Base-by-base conservation (phyloP, 2,888 invertebrate species). In the Mycogona germanica region DNA sequence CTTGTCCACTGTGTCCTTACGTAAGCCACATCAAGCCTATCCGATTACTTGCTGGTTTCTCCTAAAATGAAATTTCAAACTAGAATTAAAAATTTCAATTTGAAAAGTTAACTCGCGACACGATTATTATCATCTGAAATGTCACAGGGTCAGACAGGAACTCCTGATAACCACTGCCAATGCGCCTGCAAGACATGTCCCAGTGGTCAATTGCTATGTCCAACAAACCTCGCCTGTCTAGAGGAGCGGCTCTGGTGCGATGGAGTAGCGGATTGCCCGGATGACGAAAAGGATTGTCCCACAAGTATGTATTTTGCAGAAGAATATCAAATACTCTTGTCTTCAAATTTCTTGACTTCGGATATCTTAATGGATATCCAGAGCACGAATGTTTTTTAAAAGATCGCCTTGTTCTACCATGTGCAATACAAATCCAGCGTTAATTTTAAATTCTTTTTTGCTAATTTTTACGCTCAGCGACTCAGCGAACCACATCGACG, bases 221-320 rank as follows among this genome's bases (percentile, higher is more conserved):
- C 81, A 1, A 82, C 84, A 0, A 82, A 80, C 65, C 79, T 81
- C 55, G 72, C 80, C 49, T 88, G 88, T 64, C 76, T 88, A 17
- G 73, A 80, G 0, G 74, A 77, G 37, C 70, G 75, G 0, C 71
- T 76, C 12, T 88, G 88, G 87, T 89, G 89, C 65, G 80, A 89
- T 65, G 87, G 86, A 0, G 71, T 85, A 0, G 75, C 78, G 58
- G 82, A 89, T 68, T 89, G 89, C 63, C 80, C 83, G 0, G 87
- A 88, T 64, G 89, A 89, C 66, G 89, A 89, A 69, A 68, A 70
- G 2, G 71, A 78, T 55, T 89, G 88, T 62, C 47, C 53, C 25
- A 44, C 52, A 14, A 30, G 44, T 44, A 17, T 28, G 44, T 44
- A n/a, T n/a, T n/a, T n/a, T n/a, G n/a, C n/a, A n/a, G n/a, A n/a